Conservation (phyloP, 1,140 invertebrate species). For the Macrobrachium rosenbergii region DNA sequence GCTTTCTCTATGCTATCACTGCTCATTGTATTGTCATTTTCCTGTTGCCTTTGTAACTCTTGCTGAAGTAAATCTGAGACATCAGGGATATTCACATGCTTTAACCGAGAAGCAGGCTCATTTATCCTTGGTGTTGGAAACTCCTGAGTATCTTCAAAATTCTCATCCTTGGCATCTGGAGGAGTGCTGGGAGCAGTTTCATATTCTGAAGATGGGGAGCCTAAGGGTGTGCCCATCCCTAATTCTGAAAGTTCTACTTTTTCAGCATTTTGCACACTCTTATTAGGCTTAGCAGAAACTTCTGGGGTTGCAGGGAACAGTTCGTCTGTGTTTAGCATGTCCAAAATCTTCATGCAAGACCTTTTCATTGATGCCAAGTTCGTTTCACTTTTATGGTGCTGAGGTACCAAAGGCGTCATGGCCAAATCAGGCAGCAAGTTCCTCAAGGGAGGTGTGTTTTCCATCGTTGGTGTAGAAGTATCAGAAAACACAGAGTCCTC, state of each 20-base stretch:
- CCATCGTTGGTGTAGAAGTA: constrained; percentile 39
- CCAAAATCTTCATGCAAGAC: constrained; percentile 35
- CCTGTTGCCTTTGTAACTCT: constrained; percentile 29
- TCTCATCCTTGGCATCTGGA: constrained; percentile 12
- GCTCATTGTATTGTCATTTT: constrained; percentile 14
- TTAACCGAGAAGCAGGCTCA: background rate
- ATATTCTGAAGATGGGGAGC: constrained; percentile 45
- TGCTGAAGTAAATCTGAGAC: constrained; percentile 29
- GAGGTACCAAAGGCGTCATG: constrained; percentile 35
- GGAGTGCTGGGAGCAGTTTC: constrained; percentile 53
- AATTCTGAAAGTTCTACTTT: background rate
- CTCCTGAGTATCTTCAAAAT: constrained; percentile 42
- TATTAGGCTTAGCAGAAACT: background rate
- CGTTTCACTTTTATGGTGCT: background rate
- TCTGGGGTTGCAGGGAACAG: constrained; percentile 23
- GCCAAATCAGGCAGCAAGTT: background rate
- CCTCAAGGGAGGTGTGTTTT: background rate
- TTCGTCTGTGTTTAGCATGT: constrained; percentile 8
- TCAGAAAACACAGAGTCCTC: constrained; percentile 24
- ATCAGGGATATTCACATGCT: constrained; percentile 19
- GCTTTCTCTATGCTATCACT: constrained; percentile 44
- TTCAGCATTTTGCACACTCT: too few species aligned
- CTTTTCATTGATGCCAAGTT: constrained; percentile 20
- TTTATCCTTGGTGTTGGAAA: constrained; percentile 53
- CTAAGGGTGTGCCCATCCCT: constrained; percentile 35